Evolutionary conservation across 2,113 vertebrate species (phyloP).

Genomic region (Bungarus multicinctus): DNA sequence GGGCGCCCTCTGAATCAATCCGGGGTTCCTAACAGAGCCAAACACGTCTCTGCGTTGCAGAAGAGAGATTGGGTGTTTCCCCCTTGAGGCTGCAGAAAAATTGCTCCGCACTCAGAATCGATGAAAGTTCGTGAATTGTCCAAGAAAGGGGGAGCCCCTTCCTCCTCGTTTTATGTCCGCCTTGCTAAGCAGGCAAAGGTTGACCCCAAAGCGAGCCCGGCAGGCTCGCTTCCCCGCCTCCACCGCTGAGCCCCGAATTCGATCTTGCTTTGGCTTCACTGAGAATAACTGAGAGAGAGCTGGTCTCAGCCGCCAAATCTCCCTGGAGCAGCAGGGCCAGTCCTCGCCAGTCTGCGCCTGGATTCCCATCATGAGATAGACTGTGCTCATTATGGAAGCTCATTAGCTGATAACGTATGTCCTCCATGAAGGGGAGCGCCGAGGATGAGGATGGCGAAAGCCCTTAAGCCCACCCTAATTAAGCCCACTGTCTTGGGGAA

Average conservation of each 20-base stretch:
- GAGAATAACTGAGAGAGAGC: too few species aligned
- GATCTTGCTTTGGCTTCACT: background rate
- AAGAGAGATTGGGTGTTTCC: background rate
- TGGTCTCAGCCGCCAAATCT: background rate
- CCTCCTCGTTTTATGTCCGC: background rate
- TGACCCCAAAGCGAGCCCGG: background rate
- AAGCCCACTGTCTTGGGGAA: background rate
- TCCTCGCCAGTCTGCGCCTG: too few species aligned
- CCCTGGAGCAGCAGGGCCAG: background rate
- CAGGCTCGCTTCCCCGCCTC: accelerated
- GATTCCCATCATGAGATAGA: background rate
- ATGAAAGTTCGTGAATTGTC: background rate
- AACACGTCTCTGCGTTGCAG: background rate
- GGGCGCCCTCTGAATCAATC: background rate
- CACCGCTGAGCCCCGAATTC: background rate
- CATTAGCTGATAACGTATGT: background rate
- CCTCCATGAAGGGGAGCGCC: background rate
- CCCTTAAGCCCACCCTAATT: background rate
- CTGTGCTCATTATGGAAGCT: background rate
- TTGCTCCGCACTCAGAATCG: background rate
- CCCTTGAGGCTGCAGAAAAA: background rate
- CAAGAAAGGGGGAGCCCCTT: background rate
- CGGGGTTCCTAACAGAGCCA: background rate
- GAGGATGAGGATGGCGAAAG: background rate
- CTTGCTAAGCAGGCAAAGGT: background rate